Percentiles rank a stretch among this genome's conserved stretches.
Evolutionary conservation across 2,888 invertebrate species (phyloP).

Genomic region (Nowickia ferox): DNA sequence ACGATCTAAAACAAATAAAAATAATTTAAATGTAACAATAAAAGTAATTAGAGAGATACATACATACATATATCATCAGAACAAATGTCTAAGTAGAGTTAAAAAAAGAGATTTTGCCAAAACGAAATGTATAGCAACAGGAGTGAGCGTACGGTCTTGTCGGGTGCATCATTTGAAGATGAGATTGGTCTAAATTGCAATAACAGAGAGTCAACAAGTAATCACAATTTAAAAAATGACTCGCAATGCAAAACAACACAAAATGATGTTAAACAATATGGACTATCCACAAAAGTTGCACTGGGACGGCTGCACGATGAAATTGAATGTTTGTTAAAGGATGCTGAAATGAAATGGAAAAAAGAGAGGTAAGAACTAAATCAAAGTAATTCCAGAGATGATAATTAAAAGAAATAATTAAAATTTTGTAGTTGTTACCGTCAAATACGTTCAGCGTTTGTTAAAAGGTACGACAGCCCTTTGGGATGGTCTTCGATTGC

Average conservation of each 20-base stretch:
- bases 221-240: slow-evolving; percentile 30
- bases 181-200: slow-evolving; percentile 15
- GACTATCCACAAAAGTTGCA: slow-evolving; percentile 88
- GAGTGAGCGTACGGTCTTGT: slow-evolving; percentile 46
- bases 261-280: slow-evolving; percentile 77
- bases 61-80: neutral
- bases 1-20: slow-evolving; percentile 18
- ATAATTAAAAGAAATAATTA: neutral
- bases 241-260: neutral
- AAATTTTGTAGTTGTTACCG: slow-evolving; percentile 76
- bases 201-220: slow-evolving; percentile 25
- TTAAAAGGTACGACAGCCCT: slow-evolving; percentile 85
- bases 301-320: slow-evolving; percentile 88
- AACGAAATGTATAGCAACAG: slow-evolving; percentile 54
- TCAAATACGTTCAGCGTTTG: slow-evolving; percentile 81
- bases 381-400: neutral
- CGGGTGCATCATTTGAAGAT: slow-evolving; percentile 35
- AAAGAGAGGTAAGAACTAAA: slow-evolving; percentile 83
- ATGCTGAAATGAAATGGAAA: slow-evolving; percentile 86
- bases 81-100: slow-evolving; percentile 45
- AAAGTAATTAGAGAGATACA: neutral
- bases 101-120: slow-evolving; percentile 8
- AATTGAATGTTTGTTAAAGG: slow-evolving; percentile 86
- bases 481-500: slow-evolving; percentile 87
- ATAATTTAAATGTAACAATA: slow-evolving; percentile 6